phyloP scores from a whole-genome alignment of 2,113 vertebrate species.

The Gadus chalcogrammus region DNA sequence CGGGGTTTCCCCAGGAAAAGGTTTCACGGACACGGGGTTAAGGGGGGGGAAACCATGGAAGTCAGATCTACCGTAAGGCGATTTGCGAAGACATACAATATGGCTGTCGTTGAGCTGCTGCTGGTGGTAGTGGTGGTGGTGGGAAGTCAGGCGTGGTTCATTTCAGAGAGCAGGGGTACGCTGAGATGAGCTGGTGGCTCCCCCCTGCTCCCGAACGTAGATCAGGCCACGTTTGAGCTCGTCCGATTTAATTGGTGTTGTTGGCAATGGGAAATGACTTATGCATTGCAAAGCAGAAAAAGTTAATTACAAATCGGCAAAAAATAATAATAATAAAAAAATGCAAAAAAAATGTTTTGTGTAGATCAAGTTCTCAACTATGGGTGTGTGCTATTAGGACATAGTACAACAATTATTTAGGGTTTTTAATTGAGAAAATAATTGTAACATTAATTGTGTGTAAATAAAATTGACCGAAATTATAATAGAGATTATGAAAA shows the following conservation, averaged over 20 bases:
- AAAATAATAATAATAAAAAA: too few species aligned
- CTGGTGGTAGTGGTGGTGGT: slow-evolving; percentile 15
- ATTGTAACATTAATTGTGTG: too few species aligned
- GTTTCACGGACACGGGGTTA: slow-evolving; percentile 34
- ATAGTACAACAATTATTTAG: too few species aligned
- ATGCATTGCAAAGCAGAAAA: too few species aligned
- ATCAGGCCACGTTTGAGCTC: too few species aligned
- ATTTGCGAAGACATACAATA: slow-evolving; percentile 61
- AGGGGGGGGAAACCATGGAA: slow-evolving; percentile 21
- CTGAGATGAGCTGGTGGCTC: neutral
- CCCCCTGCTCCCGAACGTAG: slow-evolving; percentile 1
- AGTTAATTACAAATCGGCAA: too few species aligned
- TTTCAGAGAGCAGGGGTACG: slow-evolving; percentile 19
- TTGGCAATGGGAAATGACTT: neutral
- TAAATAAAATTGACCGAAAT: too few species aligned
- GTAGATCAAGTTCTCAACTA: too few species aligned
- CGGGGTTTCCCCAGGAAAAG: slow-evolving; percentile 11
- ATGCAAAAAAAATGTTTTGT: too few species aligned
- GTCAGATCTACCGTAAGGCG: slow-evolving; percentile 54
- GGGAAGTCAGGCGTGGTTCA: slow-evolving; percentile 34
- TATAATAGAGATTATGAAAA: too few species aligned
- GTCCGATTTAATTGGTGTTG: neutral
- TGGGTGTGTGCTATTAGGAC: too few species aligned
- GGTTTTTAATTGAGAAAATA: too few species aligned
- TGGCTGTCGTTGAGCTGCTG: slow-evolving; percentile 50